Evolutionary conservation across 1,140 invertebrate species (phyloP), one percentile per base, ranked within the genome.

Genomic region (Cardiocondyla obscurior): DNA sequence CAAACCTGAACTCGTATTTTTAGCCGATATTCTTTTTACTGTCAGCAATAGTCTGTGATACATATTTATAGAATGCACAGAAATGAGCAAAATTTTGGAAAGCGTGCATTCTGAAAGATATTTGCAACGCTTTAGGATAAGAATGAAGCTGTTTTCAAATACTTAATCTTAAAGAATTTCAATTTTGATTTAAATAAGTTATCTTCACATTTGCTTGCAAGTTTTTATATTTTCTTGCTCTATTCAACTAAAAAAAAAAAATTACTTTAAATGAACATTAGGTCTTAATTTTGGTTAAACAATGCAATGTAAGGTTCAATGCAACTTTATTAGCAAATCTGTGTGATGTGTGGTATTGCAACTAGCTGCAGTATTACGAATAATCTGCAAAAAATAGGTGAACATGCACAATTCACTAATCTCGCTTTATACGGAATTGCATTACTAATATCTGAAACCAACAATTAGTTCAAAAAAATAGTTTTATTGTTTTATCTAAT

Each of bases 31-130:
- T 87, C 55, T 81, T 87, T 86, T 60, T 67, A 87, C 25, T 62
- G 55, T 83, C 64, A 88, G 81, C 46, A 33, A 84, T 88, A 88
- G 85, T 81, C 85, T 87, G 85, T 88, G 86, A 87, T 87, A 88
- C 69, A 81, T 84, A 84, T 76, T 87, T 77, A 42, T 64, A 72
- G 86, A 88, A 84, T 87, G 25, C 51, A 76, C 55, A 81, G 69
- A 72, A 10, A 28, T 70, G 19, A 69, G 16, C 14, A 49, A 33
- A 44, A 39, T 49, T 42, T 51, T 25, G 22, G 64, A 67, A 46
- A 49, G 73, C 81, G 44, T 87, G 53, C 10, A 70, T 87, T 87
- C 85, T 84, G 49, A 87, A 81, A 65, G 62, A 81, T 5, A 64
- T 79, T 76, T 87, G 85, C 44, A 39, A 76, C 55, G 82, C 76